Evolutionary conservation across 1,140 invertebrate genomes (phyloP).

Genomic region (Olivierus martensii): DNA sequence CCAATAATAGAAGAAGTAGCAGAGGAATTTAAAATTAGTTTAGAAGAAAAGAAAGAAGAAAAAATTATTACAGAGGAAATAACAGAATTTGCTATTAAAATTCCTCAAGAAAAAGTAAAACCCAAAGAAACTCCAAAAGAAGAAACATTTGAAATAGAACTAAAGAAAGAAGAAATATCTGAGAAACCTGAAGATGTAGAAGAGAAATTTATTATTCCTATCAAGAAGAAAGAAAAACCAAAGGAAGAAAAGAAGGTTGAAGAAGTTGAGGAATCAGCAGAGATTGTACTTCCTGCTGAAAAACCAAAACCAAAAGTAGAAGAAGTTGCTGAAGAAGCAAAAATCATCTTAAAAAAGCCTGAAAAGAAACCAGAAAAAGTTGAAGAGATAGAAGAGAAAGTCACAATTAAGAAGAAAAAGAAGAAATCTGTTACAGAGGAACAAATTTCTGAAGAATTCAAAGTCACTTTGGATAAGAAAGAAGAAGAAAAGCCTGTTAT

Average conservation of each 20-base stretch:
- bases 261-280: conserved; percentile 8
- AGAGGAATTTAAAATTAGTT: conserved; percentile 4
- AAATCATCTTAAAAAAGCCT: conserved; percentile 17
- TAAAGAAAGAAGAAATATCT: conserved; percentile 9
- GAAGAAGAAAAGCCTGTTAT: conserved; percentile 14
- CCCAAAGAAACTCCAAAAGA: conserved; percentile 9
- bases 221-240: conserved; percentile 13
- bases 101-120: conserved; percentile 6
- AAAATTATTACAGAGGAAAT: conserved; percentile 28
- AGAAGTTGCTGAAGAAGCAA: conserved; percentile 15
- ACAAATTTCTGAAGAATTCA: background rate
- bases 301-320: conserved; percentile 5
- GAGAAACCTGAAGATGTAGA: conserved; percentile 10
- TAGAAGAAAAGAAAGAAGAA: background rate
- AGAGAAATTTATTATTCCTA: conserved; percentile 14
- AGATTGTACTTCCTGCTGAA: conserved; percentile 7
- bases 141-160: conserved; percentile 6
- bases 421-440: conserved; percentile 13
- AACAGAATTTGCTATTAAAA: conserved; percentile 34
- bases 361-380: conserved; percentile 16
- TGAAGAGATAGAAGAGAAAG: conserved; percentile 7
- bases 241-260: conserved; percentile 3
- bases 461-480: background rate
- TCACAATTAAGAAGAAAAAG: conserved; percentile 11
- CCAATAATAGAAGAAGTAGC: background rate